A percentile compares a stretch with the other conserved stretches of the same genome.
These are phyloP conservation scores for Diplodus sargus DNA, from an alignment of 2,797 vertebrate genomes.

Conservation along the genomic window DNA sequence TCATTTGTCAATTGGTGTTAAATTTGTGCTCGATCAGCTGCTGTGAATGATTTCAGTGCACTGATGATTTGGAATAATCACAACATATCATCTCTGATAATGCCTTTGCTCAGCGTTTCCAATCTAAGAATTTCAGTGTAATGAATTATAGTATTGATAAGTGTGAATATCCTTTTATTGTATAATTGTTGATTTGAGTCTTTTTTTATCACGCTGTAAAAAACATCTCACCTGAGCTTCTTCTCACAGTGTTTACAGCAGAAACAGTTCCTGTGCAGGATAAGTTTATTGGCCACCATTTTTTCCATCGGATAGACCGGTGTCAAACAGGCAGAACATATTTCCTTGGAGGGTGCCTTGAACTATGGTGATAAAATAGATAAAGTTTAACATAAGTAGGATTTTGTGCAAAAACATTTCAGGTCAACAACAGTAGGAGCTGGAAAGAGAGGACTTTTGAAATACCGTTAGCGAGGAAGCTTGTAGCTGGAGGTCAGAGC, in stretches of 20 bases:
- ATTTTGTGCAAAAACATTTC: slow-evolving; percentile 15
- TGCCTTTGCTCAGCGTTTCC: neutral
- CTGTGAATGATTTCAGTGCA: slow-evolving; percentile 16
- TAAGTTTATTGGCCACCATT: slow-evolving; percentile 82
- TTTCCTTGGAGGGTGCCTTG: slow-evolving; percentile 80
- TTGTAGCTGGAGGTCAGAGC: neutral
- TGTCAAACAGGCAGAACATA: slow-evolving; percentile 86
- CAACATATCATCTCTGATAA: neutral
- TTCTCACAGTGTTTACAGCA: slow-evolving; percentile 88
- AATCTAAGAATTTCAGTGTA: neutral
- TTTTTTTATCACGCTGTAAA: neutral
- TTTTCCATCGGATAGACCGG: slow-evolving; percentile 87
- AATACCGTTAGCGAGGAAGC: neutral
- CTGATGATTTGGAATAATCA: slow-evolving; percentile 4
- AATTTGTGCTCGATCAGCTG: neutral
- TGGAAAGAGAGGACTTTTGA: neutral
- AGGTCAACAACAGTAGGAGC: neutral
- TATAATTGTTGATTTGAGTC: neutral
- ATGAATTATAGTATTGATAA: neutral
- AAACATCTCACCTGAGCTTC: slow-evolving; percentile 88
- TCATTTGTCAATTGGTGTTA: slow-evolving; percentile 4
- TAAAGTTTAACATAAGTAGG: slow-evolving; percentile 5
- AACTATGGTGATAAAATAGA: slow-evolving; percentile 77
- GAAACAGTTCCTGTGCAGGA: slow-evolving; percentile 88
- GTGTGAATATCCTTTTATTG: neutral